These are phyloP conservation scores for Syngnathus typhle DNA, from an alignment of 2,113 vertebrate genomes.

Conservation along the genomic window DNA sequence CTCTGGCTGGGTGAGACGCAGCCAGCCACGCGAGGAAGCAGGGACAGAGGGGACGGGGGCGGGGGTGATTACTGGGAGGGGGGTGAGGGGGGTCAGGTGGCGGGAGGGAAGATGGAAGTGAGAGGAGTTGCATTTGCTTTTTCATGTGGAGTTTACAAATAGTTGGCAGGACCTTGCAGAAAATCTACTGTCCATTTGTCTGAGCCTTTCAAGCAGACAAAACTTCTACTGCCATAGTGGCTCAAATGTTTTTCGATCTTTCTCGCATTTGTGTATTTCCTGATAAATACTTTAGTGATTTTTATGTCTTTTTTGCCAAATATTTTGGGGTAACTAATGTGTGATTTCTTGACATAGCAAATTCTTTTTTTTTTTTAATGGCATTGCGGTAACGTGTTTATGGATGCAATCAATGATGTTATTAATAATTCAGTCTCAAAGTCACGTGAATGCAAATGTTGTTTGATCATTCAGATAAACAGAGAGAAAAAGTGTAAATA, in stretches of 20 bases:
- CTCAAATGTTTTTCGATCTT: neutral
- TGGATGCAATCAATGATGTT: neutral
- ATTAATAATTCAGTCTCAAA: neutral
- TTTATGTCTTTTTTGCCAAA: too few species aligned
- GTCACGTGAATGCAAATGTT: slow-evolving; percentile 44
- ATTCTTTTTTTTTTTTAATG: neutral
- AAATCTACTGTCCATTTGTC: too few species aligned
- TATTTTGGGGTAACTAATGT: neutral
- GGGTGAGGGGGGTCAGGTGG: neutral
- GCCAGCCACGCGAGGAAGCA: slow-evolving; percentile 8
- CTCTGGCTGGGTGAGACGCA: slow-evolving; percentile 26
- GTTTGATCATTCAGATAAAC: slow-evolving; percentile 68
- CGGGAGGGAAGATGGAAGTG: neutral
- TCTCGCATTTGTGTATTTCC: neutral
- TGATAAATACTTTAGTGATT: too few species aligned
- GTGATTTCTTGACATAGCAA: neutral
- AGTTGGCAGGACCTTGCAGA: neutral
- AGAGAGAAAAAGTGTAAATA: slow-evolving; percentile 54
- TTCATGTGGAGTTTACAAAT: neutral
- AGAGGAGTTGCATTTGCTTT: neutral
- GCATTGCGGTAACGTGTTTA: neutral
- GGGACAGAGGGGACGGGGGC: slow-evolving; percentile 9
- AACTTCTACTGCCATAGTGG: too few species aligned
- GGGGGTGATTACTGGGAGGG: neutral
- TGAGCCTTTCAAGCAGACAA: too few species aligned